Percentiles rank a stretch among this genome's conserved stretches.
Evolutionary conservation across 2,113 vertebrate species (phyloP).

Genomic region (Chamaetylas fuelleborni): DNA sequence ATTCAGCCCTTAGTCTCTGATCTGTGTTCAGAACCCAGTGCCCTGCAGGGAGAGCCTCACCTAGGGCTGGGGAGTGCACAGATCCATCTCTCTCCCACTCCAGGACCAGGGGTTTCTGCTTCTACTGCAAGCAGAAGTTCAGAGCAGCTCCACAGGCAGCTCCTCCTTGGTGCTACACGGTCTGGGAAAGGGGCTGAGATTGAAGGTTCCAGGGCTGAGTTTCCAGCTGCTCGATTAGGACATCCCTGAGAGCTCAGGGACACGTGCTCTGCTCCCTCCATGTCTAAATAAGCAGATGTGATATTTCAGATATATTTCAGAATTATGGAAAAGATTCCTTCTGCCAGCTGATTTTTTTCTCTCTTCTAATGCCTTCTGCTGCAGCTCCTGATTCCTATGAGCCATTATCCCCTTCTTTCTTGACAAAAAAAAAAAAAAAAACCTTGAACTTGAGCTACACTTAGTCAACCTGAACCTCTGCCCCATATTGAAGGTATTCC

Average conservation of each 20-base stretch:
- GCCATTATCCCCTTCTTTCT: neutral
- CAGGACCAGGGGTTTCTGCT: neutral
- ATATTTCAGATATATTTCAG: neutral
- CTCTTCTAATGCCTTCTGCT: neutral
- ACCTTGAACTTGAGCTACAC: neutral
- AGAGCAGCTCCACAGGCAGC: neutral
- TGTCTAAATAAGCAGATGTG: neutral
- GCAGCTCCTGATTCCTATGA: neutral
- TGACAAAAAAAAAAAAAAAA: neutral
- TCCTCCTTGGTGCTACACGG: neutral
- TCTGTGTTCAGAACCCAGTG: neutral
- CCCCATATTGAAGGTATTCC: neutral
- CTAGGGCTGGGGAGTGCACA: neutral
- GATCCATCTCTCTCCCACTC: neutral
- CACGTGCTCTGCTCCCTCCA: neutral
- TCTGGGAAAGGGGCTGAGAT: neutral
- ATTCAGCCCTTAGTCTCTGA: neutral
- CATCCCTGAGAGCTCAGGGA: neutral
- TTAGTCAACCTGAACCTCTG: neutral
- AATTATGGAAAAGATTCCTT: neutral
- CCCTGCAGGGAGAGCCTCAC: neutral
- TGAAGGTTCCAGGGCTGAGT: neutral
- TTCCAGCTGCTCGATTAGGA: neutral
- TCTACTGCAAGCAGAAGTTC: neutral
- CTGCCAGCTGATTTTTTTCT: neutral